Base-by-base conservation (phyloP, 2,797 vertebrate species). In the Rhinophrynus dorsalis region DNA sequence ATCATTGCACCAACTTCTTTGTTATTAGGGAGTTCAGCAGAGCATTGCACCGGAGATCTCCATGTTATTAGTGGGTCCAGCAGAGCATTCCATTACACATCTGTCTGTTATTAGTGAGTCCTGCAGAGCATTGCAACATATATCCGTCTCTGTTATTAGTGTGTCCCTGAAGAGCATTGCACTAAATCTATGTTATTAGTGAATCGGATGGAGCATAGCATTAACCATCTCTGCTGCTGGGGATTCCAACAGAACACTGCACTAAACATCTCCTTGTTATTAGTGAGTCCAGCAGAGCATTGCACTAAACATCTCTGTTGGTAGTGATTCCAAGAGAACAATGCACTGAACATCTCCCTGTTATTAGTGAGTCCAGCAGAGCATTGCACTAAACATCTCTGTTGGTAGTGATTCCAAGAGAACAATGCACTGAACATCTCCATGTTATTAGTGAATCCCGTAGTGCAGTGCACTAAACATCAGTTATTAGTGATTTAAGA, bases 51-150 rank as follows among this genome's bases (percentile, higher is more conserved):
- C 33, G 7, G 12, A 51, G 27, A 18, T 15, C 40, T 44, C 15
- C 23, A 33, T 67, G 21, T 44, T 32, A 30, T 44, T 44, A 55
- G 2, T 64, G 18, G 48, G 48, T 17, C 48, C 56, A n/a, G 56
- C 24, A 26, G 18, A 17, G 8, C 18, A 47, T 33, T 23, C 2
- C 11, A 18, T 3, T 29, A 5, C 23, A 37, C 13, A 13, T 2
- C 11, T 37, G 7, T 6, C 33, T 38, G 13, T 38, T 3, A 9
- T 38, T 38, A 38, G 18, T 33, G 12, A 45, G 17, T 17, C 40
- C 18, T 21, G 26, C 12, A 59, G 32, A 29, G 45, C 32, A 38
- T 59, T 59, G 18, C 55, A 38, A 11, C 38, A 26, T 50, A 6
- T 30, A 55, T 56, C n/a, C n/a, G n/a, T n/a, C n/a, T n/a, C n/a